Base-by-base conservation (phyloP, 2,113 vertebrate genomes). In the Acrocephalus arundinaceus region DNA sequence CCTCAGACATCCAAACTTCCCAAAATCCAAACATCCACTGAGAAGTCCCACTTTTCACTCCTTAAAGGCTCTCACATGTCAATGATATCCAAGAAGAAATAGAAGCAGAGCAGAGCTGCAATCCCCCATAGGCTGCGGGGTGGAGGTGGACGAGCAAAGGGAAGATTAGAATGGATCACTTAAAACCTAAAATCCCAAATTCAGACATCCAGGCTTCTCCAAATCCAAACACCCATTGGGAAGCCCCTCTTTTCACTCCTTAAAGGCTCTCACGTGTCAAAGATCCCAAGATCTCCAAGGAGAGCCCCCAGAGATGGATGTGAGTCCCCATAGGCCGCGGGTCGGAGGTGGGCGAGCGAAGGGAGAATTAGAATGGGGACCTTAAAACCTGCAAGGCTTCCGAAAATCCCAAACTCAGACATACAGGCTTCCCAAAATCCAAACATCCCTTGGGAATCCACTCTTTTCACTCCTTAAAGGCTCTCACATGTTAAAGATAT, bases 111-210 rank as follows among this genome's bases (percentile, higher is more conserved):
- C 10, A 2, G 19, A 17, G 18, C 24, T 7, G 2, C 3, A 4
- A 17, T 0, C 22, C 13, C 22, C 1, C 1, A 1, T 28, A 9
- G 19, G 14, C 68, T 0, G 0, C 2, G 19, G 54, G 19, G 11
- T 57, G 31, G 54, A 57, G 19, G 11, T 21, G 30, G 12, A 7
- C 1, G 8, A 57, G 31, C 2, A 5, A 7, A 6, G 17, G 30
- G 28, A 55, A 17, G 52, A 31, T 7, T 3, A 11, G 10, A 30
- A 17, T 25, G 25, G 9, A 52, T 7, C 30, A 18, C 30, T n/a
- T 57, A 57, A 57, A 58, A n/a, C 31, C 20, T 57, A 30, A 19
- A 31, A 11, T 31, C 17, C 52, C 52, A 19, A 54, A 54, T 19
- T 54, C 52, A 19, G 6, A 54, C 28, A 19, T 54, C 28, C 52